Percentiles rank a stretch among this genome's conserved stretches.
Evolutionary conservation across 2,797 vertebrate species (phyloP).

Genomic region (Macropus fuliginosus): DNA sequence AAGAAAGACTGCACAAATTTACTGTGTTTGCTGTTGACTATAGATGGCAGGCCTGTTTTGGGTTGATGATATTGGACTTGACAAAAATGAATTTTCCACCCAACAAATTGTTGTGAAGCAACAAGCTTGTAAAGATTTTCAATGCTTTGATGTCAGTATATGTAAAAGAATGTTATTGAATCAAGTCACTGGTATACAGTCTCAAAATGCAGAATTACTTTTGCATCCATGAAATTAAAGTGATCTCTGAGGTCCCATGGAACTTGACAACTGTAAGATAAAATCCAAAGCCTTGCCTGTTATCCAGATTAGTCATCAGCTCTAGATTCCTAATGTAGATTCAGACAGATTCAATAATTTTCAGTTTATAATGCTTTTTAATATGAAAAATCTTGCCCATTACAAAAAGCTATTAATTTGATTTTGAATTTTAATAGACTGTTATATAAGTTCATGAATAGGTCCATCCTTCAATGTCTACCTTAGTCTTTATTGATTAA

Average conservation of each 20-base stretch:
- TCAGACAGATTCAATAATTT: conserved; percentile 54
- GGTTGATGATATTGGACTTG: conserved; percentile 49
- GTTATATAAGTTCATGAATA: too few relatives aligned
- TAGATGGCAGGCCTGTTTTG: conserved; percentile 57
- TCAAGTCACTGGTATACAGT: conserved; percentile 43
- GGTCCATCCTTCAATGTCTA: too few relatives aligned
- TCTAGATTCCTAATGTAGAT: conserved; percentile 27
- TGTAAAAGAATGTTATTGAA: conserved; percentile 45
- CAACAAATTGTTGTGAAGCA: conserved; percentile 51
- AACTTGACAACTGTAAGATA: conserved; percentile 56
- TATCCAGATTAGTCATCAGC: conserved; percentile 57
- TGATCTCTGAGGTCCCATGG: conserved; percentile 33
- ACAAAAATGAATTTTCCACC: conserved; percentile 66
- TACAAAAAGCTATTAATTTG: not conserved
- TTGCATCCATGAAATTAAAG: conserved; percentile 63
- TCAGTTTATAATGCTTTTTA: conserved; percentile 18
- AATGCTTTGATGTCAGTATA: conserved; percentile 56
- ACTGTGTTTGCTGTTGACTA: conserved; percentile 56
- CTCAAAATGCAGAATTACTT: conserved; percentile 58
- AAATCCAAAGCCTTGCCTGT: conserved; percentile 44
- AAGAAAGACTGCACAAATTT: conserved; percentile 74
- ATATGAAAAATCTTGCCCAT: conserved; percentile 33
- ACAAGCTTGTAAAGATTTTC: conserved; percentile 4
- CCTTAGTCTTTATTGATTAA: not conserved
- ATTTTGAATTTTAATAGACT: too few relatives aligned